Evolutionary conservation across 1,140 invertebrate species (phyloP), one percentile per base, ranked within the genome.

Genomic region (Brachionus koreanus): DNA sequence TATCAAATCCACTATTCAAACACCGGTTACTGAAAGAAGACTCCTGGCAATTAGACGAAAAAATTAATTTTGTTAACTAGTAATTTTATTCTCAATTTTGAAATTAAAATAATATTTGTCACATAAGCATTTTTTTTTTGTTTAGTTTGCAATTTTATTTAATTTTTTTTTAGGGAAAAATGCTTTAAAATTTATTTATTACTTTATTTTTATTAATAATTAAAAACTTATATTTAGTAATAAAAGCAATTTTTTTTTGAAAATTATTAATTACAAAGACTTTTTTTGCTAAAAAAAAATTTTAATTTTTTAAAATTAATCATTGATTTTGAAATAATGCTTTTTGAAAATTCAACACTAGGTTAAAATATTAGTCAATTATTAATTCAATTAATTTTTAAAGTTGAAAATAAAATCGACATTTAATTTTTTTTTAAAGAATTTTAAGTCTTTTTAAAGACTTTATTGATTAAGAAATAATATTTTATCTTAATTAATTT

Each of bases 11-110:
- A 29, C 23, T 4, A 25, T 57, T 39, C 43, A 52, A 35, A 52
- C 52, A 35, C 46, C 43, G 3, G 46, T 57, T 7, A 35, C 46
- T 10, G 74, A 77, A 16, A 19, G 74, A 57, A 29, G 74, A 23
- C 16, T 49, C 19, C 74, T 49, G 52, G 74, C 39, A 33, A 77
- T 77, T 77, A 37, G 33, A 5, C 42, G 65, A 39, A 69, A 69
- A n/a, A 69, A 69, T n/a, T 57, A 23, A 57, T 57, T 19, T 57
- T 57, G 16, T 25, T 57, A 0, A 57, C 3, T 23, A 19, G 16
- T 57, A 57, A 49, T 49, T 49, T 49, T 39, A 65, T 33, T 16
- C 16, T 16, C 37, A 37, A 69, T 10, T 39, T 39, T 13, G 3
- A n/a, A 39, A 19, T 16, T 37, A 42, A 2, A 69, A 57, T 19